Evolutionary conservation across 2,113 vertebrate genomes (phyloP), one percentile per base, ranked within the genome.

Genomic region (Quiscalus mexicanus): DNA sequence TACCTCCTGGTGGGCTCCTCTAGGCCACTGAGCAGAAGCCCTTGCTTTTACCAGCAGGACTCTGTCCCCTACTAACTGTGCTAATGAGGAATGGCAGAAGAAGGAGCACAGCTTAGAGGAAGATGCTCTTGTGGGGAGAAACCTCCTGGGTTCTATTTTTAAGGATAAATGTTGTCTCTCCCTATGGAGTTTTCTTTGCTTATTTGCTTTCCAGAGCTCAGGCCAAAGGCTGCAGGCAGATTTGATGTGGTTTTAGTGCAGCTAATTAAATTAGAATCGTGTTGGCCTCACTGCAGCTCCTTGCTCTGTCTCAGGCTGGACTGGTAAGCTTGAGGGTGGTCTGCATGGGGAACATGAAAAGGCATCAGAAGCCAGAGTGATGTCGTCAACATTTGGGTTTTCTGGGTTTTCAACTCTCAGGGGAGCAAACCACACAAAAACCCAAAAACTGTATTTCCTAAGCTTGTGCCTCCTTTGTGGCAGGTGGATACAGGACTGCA

Each of bases 31-130:
- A 89, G 62, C n/a, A 84, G 74, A 80, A 93, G 78, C 28, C 8
- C 90, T 87, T 75, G 64, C 82, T 95, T 92, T 84, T 82, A 81
- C 11, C 95, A 95, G 96, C 97, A 96, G 90, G 95, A 84, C 52
- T 76, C 79, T 88, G 35, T 93, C 74, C 82, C 83, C 70, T 47
- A n/a, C 67, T 94, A 62, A 63, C 44, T 71, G 62, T 84, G 64
- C 73, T 96, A 97, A 97, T 96, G 91, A 97, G 69, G 49, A 94
- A 68, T 64, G 88, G 70, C 81, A 96, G 76, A 86, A 78, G 89
- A 71, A 93, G 75, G 35, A 84, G 74, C 87, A 96, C 63, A 78
- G 31, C 67, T 84, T 65, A 89, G 33, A 89, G 44, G 27, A 56
- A 58, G 35, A 70, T 11, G 16, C 23, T 67, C 76, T 83, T 77